Conservation (phyloP, 1,140 invertebrate genomes). For the Drosophila kikkawai region DNA sequence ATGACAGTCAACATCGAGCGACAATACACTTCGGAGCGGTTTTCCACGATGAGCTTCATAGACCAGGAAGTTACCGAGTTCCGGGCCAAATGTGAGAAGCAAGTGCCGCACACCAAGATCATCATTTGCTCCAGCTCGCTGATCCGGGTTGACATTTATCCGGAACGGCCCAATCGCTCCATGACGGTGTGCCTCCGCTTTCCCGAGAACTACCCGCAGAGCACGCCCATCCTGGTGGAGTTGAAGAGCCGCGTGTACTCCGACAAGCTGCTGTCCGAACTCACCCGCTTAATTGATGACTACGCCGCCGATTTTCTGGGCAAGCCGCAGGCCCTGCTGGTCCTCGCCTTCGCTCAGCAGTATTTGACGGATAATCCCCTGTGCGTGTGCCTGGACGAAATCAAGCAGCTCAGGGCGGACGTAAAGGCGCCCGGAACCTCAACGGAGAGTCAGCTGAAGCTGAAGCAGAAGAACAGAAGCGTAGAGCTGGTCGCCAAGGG, state of each 20-base stretch:
- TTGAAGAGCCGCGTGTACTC: constrained; percentile 90
- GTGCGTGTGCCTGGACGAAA: constrained; percentile 91
- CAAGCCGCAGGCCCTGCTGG: constrained; percentile 86
- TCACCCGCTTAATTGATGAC: constrained; percentile 89
- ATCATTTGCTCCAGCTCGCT: constrained; percentile 87
- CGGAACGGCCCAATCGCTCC: constrained; percentile 87
- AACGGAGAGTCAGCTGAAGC: constrained; percentile 86
- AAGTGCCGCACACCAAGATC: constrained; percentile 87
- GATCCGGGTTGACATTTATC: constrained; percentile 88
- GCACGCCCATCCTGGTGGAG: constrained; percentile 88
- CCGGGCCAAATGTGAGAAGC: constrained; percentile 88
- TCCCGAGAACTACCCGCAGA: constrained; percentile 87
- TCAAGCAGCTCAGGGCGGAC: constrained; percentile 87
- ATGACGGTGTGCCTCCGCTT: constrained; percentile 89
- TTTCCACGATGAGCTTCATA: constrained; percentile 87
- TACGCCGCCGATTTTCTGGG: constrained; percentile 87
- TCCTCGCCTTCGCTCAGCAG: constrained; percentile 88
- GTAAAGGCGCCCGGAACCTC: constrained; percentile 65
- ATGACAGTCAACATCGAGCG: constrained; percentile 35
- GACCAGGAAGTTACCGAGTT: constrained; percentile 89
- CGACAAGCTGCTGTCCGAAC: constrained; percentile 87
- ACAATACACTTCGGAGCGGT: constrained; percentile 5
- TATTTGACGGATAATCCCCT: constrained; percentile 91
- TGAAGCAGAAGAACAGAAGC: constrained; percentile 89
- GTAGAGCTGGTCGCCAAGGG: constrained; percentile 88